phyloP scores from a whole-genome alignment of 2,113 vertebrate genomes.

The Ellobius talpinus region DNA sequence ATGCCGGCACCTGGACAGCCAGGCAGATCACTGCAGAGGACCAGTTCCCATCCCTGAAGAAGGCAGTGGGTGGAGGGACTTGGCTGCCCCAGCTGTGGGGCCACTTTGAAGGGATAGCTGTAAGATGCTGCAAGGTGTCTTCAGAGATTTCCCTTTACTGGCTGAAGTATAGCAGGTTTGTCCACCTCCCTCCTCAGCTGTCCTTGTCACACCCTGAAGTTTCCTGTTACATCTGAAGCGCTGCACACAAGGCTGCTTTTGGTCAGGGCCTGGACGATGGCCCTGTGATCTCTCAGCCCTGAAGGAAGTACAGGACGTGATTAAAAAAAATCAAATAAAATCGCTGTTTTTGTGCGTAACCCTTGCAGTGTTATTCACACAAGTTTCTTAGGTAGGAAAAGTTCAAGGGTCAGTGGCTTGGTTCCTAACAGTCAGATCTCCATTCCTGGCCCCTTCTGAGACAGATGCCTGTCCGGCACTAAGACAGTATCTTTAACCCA shows the following conservation, averaged over 20 bases:
- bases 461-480: background rate
- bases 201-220: background rate
- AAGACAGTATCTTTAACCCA: background rate
- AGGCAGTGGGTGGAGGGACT: background rate
- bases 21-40: background rate
- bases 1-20: background rate
- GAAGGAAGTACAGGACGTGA: background rate
- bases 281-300: background rate
- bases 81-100: background rate
- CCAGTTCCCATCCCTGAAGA: background rate
- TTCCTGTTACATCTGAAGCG: background rate
- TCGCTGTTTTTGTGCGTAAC: background rate
- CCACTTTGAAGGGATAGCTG: background rate
- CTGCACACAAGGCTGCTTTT: background rate
- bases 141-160: background rate
- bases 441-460: background rate
- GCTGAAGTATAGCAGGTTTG: background rate
- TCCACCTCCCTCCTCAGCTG: background rate
- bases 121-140: background rate
- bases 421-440: background rate
- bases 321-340: background rate
- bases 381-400: background rate
- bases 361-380: background rate
- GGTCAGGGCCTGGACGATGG: background rate
- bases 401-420: background rate